Conservation (phyloP, 2,113 vertebrate genomes). For the Catharus minimus region DNA sequence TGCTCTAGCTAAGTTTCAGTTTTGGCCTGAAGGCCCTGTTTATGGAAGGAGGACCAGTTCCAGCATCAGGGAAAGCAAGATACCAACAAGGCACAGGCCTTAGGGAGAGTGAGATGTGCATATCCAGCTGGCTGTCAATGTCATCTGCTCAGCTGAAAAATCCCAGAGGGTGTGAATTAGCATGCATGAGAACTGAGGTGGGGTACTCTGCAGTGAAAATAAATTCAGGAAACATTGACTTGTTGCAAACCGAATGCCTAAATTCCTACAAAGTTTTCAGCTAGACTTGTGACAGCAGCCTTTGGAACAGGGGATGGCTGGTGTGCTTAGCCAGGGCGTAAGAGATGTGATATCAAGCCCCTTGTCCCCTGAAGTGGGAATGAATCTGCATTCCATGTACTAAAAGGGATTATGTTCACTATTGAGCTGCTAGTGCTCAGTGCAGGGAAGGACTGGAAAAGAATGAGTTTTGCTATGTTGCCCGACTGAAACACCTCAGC, state of each 20-base stretch:
- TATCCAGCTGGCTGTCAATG: background rate
- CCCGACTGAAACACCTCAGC: background rate
- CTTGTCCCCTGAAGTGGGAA: background rate
- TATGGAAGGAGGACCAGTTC: background rate
- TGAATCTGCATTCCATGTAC: rapidly evolving
- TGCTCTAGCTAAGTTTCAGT: background rate
- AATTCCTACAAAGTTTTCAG: background rate
- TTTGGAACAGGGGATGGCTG: background rate
- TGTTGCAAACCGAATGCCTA: background rate
- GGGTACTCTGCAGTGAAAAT: background rate
- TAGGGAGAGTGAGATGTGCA: background rate
- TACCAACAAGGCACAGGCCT: background rate
- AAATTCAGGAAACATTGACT: background rate
- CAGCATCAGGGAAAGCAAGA: background rate
- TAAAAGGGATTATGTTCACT: background rate
- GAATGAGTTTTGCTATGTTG: background rate
- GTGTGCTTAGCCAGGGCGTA: background rate
- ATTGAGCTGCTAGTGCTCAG: background rate
- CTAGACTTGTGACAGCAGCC: background rate
- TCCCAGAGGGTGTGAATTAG: background rate
- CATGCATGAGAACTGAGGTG: background rate
- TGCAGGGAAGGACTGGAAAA: background rate
- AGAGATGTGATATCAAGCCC: background rate
- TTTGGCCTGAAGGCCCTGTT: background rate
- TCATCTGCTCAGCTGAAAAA: background rate